phyloP scores from a whole-genome alignment of 30 jellyfish, hydroid and myxozoan species.

The Aurelia aurita complex sp. Pacific region DNA sequence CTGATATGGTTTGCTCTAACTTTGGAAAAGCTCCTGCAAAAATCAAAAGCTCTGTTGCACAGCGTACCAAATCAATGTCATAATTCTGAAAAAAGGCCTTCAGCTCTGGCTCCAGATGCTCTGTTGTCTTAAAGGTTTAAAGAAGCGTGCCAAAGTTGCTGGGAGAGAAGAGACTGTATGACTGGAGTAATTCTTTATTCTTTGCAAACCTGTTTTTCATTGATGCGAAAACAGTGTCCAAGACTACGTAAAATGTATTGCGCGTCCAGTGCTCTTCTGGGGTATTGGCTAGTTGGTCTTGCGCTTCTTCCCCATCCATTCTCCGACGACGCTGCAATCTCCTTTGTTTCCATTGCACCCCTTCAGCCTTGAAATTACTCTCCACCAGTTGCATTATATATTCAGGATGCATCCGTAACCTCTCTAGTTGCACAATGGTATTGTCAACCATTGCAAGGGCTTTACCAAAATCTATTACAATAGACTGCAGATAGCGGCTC shows the following conservation, averaged over 20 bases:
- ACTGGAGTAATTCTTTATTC: background rate
- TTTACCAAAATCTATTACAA: no score
- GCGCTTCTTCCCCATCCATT: slow-evolving; percentile 22
- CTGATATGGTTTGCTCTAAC: background rate
- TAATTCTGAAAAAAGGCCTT: no score
- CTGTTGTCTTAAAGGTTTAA: background rate
- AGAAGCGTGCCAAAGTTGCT: background rate
- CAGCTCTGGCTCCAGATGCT: background rate
- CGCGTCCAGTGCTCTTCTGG: slow-evolving; percentile 17
- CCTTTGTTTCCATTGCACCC: slow-evolving; percentile 2
- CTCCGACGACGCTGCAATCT: background rate
- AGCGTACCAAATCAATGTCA: background rate
- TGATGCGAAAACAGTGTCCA: background rate
- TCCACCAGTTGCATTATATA: background rate
- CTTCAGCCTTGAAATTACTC: background rate
- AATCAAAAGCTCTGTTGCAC: background rate
- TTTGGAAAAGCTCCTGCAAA: no score
- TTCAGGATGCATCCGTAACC: no score
- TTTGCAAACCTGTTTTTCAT: slow-evolving; percentile 24
- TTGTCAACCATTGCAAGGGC: no score
- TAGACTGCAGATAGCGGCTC: no score
- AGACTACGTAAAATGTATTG: background rate
- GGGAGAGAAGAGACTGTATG: slow-evolving; percentile 23
- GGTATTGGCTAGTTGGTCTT: background rate
- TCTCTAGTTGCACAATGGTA: no score